These are phyloP conservation scores for Phyllopteryx taeniolatus DNA, from an alignment of 2,113 vertebrate genomes.

Conservation along the genomic window DNA sequence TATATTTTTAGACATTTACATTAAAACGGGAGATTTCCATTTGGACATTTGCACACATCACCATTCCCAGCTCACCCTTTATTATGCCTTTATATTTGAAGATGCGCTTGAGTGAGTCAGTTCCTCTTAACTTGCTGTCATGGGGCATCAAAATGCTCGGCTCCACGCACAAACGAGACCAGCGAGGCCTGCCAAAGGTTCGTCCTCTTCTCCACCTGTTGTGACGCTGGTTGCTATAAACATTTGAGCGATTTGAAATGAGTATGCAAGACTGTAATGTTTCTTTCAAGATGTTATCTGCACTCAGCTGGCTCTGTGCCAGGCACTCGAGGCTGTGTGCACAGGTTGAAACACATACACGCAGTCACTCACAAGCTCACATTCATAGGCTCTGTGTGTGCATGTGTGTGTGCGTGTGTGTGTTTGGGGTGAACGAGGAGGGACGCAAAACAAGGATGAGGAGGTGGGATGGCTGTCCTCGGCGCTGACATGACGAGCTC, in stretches of 20 bases:
- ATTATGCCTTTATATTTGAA: conserved; percentile 38
- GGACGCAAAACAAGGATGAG: conserved; percentile 6
- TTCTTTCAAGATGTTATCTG: conserved; percentile 91
- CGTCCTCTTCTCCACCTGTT: conserved; percentile 80
- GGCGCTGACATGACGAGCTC: conserved; percentile 57
- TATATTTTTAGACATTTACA: not conserved
- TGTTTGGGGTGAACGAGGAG: conserved; percentile 2
- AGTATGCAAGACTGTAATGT: conserved; percentile 87
- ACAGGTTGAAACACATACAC: conserved; percentile 48
- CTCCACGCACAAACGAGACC: conserved; percentile 50
- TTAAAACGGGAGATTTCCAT: conserved; percentile 4
- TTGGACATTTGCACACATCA: not conserved
- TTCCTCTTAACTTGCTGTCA: conserved; percentile 64
- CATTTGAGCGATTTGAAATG: conserved; percentile 83
- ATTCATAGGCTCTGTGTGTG: not conserved
- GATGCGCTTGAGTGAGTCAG: conserved; percentile 42
- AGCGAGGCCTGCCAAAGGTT: conserved; percentile 56
- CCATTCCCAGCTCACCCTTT: not conserved
- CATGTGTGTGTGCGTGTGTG: not conserved
- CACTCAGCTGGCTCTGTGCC: conserved; percentile 74
- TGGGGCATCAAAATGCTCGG: conserved; percentile 67
- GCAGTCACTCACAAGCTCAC: conserved; percentile 8
- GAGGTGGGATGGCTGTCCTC: conserved; percentile 44
- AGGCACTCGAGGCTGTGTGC: conserved; percentile 53
- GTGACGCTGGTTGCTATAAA: conserved; percentile 96